Evolutionary conservation across 2,888 invertebrate genomes (phyloP).

Genomic region (Carterocephalus palaemon): DNA sequence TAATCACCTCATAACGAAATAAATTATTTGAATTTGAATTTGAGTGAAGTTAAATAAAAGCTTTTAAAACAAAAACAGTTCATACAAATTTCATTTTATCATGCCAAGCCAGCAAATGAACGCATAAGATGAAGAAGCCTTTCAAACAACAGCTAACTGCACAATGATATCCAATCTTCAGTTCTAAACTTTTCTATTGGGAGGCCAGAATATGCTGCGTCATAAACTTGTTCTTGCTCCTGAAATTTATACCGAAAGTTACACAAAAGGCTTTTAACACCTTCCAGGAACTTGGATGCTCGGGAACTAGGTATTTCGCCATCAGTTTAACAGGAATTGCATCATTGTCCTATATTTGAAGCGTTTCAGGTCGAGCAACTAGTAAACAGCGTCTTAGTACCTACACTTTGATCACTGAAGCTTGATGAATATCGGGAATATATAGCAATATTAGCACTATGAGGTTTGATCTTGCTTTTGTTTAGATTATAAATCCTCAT

Average conservation of each 20-base stretch:
- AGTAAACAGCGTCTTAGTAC: too few species aligned
- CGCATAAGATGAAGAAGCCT: neutral
- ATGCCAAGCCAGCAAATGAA: too few species aligned
- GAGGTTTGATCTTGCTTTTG: too few species aligned
- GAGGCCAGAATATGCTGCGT: conserved; percentile 14
- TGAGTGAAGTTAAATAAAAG: too few species aligned
- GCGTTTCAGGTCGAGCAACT: conserved; percentile 2
- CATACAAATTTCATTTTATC: too few species aligned
- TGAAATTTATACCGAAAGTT: conserved; percentile 24
- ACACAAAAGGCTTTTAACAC: conserved; percentile 23
- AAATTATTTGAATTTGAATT: too few species aligned
- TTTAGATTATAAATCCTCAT: too few species aligned
- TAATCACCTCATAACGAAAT: too few species aligned
- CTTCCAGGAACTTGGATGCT: conserved; percentile 10
- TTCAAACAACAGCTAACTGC: conserved; percentile 7
- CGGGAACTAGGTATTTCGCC: conserved; percentile 19
- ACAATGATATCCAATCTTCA: conserved; percentile 23
- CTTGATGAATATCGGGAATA: too few species aligned
- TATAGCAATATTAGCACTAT: too few species aligned
- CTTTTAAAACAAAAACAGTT: too few species aligned
- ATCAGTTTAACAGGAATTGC: conserved; percentile 21
- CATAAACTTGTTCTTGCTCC: conserved; percentile 19
- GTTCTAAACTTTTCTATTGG: conserved; percentile 20
- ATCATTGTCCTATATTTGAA: conserved; percentile 8
- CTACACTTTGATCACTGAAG: too few species aligned